phyloP scores from a whole-genome alignment of 2,797 vertebrate genomes.

The Pogonophryne albipinna region DNA sequence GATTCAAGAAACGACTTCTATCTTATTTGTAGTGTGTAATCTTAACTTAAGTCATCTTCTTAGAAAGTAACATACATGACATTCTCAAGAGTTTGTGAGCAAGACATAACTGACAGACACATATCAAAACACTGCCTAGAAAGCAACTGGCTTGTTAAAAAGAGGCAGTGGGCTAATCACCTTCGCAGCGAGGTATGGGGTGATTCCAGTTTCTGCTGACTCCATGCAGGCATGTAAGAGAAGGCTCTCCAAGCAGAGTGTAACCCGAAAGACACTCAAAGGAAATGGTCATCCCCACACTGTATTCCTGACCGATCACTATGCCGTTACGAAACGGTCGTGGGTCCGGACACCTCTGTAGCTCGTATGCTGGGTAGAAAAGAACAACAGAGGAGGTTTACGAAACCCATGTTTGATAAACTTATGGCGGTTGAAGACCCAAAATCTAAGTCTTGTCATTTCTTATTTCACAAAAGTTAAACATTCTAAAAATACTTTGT shows the following conservation, averaged over 20 bases:
- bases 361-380: constrained; percentile 89
- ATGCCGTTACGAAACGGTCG: constrained; percentile 95
- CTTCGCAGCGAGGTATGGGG: constrained; percentile 96
- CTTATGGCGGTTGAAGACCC: not conserved
- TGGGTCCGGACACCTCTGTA: constrained; percentile 97
- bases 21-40: constrained; percentile 22
- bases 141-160: not conserved
- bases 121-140: not conserved
- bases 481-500: not conserved
- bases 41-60: constrained; percentile 3
- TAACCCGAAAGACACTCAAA: constrained; percentile 96
- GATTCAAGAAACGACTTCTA: constrained; percentile 21
- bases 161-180: constrained; percentile 73
- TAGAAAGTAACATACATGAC: not conserved
- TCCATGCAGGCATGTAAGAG: constrained; percentile 96
- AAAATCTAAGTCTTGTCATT: not conserved
- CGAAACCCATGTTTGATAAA: not conserved
- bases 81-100: constrained; percentile 23
- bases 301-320: constrained; percentile 94
- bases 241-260: constrained; percentile 93
- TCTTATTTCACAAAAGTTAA: not conserved
- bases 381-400: constrained; percentile 8
- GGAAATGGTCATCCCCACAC: constrained; percentile 95
- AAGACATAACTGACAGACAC: constrained; percentile 8
- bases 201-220: constrained; percentile 98